A percentile compares a stretch with the other conserved stretches of the same genome.
These are phyloP conservation scores for Clarias batrachus DNA, from an alignment of 2,113 vertebrate species.

Conservation along the genomic window DNA sequence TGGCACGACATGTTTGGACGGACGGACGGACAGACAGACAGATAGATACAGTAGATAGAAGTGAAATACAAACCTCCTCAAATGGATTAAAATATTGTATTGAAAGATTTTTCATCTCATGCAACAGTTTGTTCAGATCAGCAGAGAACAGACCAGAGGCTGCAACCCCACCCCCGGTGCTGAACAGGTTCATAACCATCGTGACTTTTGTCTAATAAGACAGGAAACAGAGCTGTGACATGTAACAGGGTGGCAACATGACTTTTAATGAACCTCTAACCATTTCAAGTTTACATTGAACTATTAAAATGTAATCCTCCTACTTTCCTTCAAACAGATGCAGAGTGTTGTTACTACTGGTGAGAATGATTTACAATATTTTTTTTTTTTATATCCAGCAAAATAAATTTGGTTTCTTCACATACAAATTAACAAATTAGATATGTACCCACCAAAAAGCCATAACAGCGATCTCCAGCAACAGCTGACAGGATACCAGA, in stretches of 20 bases:
- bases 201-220: background rate
- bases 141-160: background rate
- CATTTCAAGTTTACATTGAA: background rate
- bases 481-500: too few relatives aligned
- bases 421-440: too few relatives aligned
- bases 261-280: background rate
- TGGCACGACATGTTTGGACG: too few relatives aligned
- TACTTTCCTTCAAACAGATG: too few relatives aligned
- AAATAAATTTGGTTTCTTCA: background rate
- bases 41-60: too few relatives aligned
- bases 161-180: background rate
- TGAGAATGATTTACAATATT: too few relatives aligned
- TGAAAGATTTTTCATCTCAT: background rate
- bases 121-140: background rate
- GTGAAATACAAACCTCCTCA: background rate
- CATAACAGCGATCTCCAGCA: too few relatives aligned
- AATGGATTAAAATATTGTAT: background rate
- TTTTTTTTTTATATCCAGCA: background rate
- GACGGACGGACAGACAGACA: too few relatives aligned
- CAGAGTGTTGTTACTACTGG: too few relatives aligned
- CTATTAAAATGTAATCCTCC: background rate
- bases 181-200: background rate
- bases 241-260: background rate
- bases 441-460: too few relatives aligned
- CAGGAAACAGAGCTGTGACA: background rate